Evolutionary conservation across 2,797 vertebrate genomes (phyloP), one percentile per base, ranked within the genome.

Genomic region (Balearica regulorum): DNA sequence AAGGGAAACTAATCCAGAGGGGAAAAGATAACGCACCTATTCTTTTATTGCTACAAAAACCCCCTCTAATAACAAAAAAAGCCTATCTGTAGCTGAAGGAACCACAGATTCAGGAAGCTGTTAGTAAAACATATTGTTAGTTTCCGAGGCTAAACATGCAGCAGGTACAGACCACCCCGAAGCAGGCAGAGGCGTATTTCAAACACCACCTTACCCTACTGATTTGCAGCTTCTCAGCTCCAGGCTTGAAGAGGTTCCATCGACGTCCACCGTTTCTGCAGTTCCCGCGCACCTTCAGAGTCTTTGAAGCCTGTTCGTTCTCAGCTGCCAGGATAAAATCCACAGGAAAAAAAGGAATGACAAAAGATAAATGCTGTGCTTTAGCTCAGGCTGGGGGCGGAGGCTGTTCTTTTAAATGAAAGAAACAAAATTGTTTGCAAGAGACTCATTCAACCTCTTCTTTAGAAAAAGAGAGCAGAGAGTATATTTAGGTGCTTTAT

Each of bases 211-310:
- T 99, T 98, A 99, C 98, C 94, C 99, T 96, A 95, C 98, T 98
- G 94, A 99, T 98, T 76, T 98, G 98, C 76, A 99, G 98, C 21
- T 99, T 98, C 95, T 99, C 98, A n/a, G 98, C 99, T 77, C 98
- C 98, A 21, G 98, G 98, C 96, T 98, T 98, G 68, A 99, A 95
- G 69, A 98, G 97, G 88, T 98, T 99, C 97, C 98, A 98, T 54
- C 98, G 97, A 61, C 97, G 98, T 94, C 98, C 98, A 1, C 98
- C 98, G 9, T 97, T 98, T 77, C 95, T 93, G 83, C 98, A 95
- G 80, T 93, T 96, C 92, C 97, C 96, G 39, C 80, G 93, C 82
- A 90, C 93, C 97, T 98, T 96, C 93, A 97, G 98, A 65, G 98
- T 98, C 44, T 98, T 98, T 8, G 98, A 98, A 65, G 94, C 98